Conservation (phyloP, 1,140 invertebrate genomes). For the Brachionus sp. region DNA sequence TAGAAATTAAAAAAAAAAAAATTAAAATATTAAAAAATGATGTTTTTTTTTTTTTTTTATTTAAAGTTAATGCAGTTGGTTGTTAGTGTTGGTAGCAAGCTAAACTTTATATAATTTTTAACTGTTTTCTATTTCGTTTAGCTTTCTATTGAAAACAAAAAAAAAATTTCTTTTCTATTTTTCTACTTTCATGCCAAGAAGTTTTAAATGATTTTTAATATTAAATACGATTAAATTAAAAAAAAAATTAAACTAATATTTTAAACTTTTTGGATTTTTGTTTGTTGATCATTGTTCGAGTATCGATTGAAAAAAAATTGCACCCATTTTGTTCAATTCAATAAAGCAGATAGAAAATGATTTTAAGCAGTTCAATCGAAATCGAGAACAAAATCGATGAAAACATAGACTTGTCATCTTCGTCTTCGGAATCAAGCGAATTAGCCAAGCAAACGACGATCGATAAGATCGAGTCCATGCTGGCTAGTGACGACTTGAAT, state of each 20-base stretch:
- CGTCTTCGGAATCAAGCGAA: constrained; percentile 13
- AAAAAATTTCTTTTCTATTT: no score
- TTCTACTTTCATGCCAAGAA: background rate
- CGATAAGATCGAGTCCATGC: background rate
- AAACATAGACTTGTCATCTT: constrained; percentile 8
- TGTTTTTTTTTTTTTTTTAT: background rate
- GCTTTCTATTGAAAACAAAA: background rate
- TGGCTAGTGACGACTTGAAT: constrained; percentile 3
- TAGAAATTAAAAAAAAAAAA: background rate
- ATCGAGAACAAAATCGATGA: constrained; percentile 28
- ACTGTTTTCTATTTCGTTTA: background rate
- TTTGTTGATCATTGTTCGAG: constrained; percentile 37
- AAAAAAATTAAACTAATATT: background rate
- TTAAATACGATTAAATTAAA: background rate
- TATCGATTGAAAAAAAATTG: constrained; percentile 7
- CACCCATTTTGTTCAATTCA: background rate
- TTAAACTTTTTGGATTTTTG: constrained; percentile 10
- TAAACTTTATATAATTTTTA: background rate
- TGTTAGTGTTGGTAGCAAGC: constrained; percentile 11
- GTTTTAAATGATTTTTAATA: background rate
- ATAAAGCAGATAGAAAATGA: background rate
- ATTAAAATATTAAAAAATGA: no score
- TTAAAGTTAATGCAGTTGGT: constrained; percentile 4
- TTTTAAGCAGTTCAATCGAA: constrained; percentile 27
- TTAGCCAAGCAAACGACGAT: background rate